These are phyloP conservation scores for Drosophila lowei DNA, from an alignment of 1,140 invertebrate genomes.

Conservation along the genomic window DNA sequence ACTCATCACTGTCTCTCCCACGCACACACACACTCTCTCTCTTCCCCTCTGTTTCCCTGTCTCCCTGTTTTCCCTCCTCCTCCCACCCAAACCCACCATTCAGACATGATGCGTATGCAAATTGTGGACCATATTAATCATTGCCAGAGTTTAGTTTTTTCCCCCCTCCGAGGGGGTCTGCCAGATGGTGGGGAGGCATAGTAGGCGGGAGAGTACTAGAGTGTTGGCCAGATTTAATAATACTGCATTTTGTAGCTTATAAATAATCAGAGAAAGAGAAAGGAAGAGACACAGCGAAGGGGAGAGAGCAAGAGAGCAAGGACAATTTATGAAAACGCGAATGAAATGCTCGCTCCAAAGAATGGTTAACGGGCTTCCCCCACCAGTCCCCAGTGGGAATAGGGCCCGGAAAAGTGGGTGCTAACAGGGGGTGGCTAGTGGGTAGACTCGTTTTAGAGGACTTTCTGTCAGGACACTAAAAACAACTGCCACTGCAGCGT, in stretches of 20 bases:
- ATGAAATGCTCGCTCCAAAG: slow-evolving; percentile 43
- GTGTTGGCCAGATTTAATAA: slow-evolving; percentile 66
- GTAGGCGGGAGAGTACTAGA: not conserved
- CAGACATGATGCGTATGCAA: slow-evolving; percentile 71
- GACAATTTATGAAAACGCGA: slow-evolving; percentile 73
- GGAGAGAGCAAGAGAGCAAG: slow-evolving; percentile 13
- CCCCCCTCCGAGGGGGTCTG: not conserved
- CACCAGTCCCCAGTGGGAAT: too few species aligned
- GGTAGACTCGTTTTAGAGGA: slow-evolving; percentile 9
- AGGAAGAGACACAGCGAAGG: too few species aligned
- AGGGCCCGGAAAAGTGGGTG: too few species aligned
- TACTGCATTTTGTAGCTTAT: slow-evolving; percentile 72
- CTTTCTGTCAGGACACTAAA: slow-evolving; percentile 37
- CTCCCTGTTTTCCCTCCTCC: not conserved
- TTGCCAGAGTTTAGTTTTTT: slow-evolving; percentile 49
- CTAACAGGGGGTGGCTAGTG: not conserved
- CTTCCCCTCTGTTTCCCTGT: not conserved
- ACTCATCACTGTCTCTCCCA: not conserved
- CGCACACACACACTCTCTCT: not conserved
- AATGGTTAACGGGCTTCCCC: not conserved
- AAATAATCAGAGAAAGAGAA: slow-evolving; percentile 58
- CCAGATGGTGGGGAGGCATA: too few species aligned
- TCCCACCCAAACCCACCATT: not conserved
- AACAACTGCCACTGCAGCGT: slow-evolving; percentile 71
- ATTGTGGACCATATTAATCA: slow-evolving; percentile 74